phyloP scores from a whole-genome alignment of 2,888 invertebrate species.

The Sphaerophoria rueppellii region DNA sequence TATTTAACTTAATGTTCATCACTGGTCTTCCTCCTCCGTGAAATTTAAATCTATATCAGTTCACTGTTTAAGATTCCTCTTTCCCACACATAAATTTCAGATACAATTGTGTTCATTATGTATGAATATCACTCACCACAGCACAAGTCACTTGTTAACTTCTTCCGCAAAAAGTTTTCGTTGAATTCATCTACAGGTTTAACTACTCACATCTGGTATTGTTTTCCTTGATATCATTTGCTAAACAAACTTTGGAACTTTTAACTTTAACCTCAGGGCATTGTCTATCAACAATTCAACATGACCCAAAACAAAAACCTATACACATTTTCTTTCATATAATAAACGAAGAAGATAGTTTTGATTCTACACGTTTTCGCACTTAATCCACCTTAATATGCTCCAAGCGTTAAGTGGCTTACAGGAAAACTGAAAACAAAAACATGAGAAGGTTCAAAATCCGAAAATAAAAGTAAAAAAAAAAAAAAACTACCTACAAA shows the following conservation, averaged over 20 bases:
- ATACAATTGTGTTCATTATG: no score
- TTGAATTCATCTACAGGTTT: background rate
- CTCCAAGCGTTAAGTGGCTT: conserved; percentile 68
- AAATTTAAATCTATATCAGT: no score
- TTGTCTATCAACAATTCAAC: conserved; percentile 39
- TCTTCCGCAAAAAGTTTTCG: conserved; percentile 6
- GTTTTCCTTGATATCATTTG: conserved; percentile 8
- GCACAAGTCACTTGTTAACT: no score
- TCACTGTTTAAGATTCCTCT: no score
- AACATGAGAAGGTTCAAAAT: conserved; percentile 44
- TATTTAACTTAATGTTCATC: no score
- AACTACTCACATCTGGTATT: conserved; percentile 2
- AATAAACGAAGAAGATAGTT: conserved; percentile 6
- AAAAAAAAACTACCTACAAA: conserved; percentile 23
- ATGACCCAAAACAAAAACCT: conserved; percentile 19
- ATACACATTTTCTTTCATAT: background rate
- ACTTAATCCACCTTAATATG: conserved; percentile 65
- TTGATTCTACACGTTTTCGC: conserved; percentile 66
- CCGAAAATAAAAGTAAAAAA: background rate
- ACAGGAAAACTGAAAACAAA: conserved; percentile 33
- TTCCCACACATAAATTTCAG: no score
- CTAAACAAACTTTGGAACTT: conserved; percentile 19
- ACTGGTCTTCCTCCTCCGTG: no score
- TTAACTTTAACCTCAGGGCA: conserved; percentile 33
- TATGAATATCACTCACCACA: no score